These are phyloP conservation scores for Kradibia gibbosae DNA, from an alignment of 1,140 invertebrate genomes.

Conservation along the genomic window DNA sequence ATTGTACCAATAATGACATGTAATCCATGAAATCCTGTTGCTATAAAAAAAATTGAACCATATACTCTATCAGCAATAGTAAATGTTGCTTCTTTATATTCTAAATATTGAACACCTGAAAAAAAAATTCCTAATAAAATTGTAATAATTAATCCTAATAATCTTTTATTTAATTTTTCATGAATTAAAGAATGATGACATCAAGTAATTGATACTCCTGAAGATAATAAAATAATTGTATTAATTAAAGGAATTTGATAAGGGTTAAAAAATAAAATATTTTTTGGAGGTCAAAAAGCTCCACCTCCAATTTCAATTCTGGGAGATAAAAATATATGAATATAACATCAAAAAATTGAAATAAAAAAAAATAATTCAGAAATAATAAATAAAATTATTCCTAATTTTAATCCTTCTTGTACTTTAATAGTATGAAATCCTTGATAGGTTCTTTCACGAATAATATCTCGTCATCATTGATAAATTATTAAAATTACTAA, in stretches of 20 bases:
- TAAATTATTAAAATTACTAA: constrained; percentile 41
- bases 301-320: constrained; percentile 75
- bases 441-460: constrained; percentile 75
- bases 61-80: constrained; percentile 76
- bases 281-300: not conserved
- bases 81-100: constrained; percentile 73
- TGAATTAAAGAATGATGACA: not conserved
- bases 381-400: constrained; percentile 79
- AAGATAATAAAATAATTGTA: constrained; percentile 3
- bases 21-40: constrained; percentile 81
- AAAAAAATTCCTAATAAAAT: not conserved
- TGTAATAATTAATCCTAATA: not conserved
- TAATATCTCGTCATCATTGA: constrained; percentile 80
- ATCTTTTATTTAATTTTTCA: not conserved
- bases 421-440: constrained; percentile 71
- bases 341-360: constrained; percentile 78
- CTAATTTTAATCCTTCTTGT: constrained; percentile 71
- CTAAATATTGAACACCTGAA: constrained; percentile 49
- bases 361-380: constrained; percentile 78
- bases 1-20: constrained; percentile 79
- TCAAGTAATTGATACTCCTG: not conserved
- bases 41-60: constrained; percentile 80
- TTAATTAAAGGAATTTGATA: not conserved
- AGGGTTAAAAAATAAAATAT: not conserved
- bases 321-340: constrained; percentile 76